A percentile compares a stretch with the other conserved stretches of the same genome.
Evolutionary conservation across 2,797 vertebrate species (phyloP).

Genomic region (Pelochelys cantorii): DNA sequence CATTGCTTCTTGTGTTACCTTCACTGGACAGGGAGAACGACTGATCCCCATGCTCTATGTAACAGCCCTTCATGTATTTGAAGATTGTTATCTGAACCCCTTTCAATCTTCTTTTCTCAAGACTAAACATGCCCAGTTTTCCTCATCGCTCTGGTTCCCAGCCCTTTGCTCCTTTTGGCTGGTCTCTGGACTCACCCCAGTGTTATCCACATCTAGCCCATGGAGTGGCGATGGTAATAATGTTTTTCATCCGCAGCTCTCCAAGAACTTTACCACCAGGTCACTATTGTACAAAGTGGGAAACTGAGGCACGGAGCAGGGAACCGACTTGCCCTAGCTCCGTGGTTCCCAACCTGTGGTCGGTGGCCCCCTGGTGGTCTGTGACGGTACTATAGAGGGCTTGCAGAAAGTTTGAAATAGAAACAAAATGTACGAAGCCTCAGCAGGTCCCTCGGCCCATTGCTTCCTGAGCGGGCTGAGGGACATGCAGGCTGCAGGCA

Average conservation of each 20-base stretch:
- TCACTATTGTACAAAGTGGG: neutral
- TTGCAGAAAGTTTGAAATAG: too few relatives aligned
- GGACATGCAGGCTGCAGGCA: too few relatives aligned
- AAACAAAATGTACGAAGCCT: too few relatives aligned
- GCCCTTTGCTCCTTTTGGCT: neutral
- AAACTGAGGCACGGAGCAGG: neutral
- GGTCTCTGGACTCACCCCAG: neutral
- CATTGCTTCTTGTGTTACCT: neutral
- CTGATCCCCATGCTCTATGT: neutral
- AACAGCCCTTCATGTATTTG: neutral
- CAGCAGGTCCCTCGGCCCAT: too few relatives aligned
- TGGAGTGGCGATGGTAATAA: neutral
- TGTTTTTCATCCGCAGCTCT: neutral
- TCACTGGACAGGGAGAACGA: neutral
- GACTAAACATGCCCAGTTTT: neutral
- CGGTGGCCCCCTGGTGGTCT: too few relatives aligned
- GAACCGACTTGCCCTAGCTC: neutral
- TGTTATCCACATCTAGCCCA: neutral
- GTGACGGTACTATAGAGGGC: too few relatives aligned
- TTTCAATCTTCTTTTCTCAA: neutral
- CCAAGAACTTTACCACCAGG: neutral
- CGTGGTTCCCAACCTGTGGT: too few relatives aligned
- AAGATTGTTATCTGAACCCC: neutral
- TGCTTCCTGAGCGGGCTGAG: too few relatives aligned
- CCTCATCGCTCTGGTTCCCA: neutral